Base-by-base conservation (phyloP, 1,140 invertebrate genomes). In the Aphaenogaster ashmeadi region DNA sequence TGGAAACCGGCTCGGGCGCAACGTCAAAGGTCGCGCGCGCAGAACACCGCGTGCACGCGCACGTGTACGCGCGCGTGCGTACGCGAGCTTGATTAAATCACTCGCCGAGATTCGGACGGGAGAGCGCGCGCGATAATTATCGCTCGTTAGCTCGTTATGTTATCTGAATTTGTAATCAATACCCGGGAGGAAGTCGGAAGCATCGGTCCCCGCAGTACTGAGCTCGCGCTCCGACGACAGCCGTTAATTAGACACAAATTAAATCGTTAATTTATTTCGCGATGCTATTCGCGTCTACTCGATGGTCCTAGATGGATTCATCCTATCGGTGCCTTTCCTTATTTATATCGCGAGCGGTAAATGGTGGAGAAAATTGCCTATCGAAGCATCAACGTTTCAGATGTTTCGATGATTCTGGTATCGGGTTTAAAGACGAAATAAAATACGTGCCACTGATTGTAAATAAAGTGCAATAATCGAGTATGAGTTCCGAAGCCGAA, bases 131-230 rank as follows among this genome's bases (percentile, higher is more conserved):
- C 86, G 91, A 92, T 92, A 93, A 93, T 93, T 93, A 93, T 92
- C 86, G 90, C 90, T 91, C 90, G 92, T 92, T 93, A 93, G 91
- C 85, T 87, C 72, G 87, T 91, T 92, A 91, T 91, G 89, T 89
- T 91, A 93, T 93, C 91, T 92, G 88, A 91, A 92, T 92, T 88
- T 87, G 91, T 92, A 92, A 93, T 93, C 91, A 90, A 93, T 92
- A 92, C 85, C 75, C 58, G 58, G 8, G 84, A 54, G 84, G 75
- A 90, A 88, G 83, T 64, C 62, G 60, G 71, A 80, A 66, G 58
- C 54, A 58, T 62, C 41, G 54, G 87, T 21, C 54, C 54, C 44
- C 41, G 11, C 9, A 41, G n/a, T 41, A 21, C 8, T 6, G 4
- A 54, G 27, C 18, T 60, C 38, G 18, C 50, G 62, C 8, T 36